A percentile compares a stretch with the other conserved stretches of the same genome.
These are phyloP conservation scores for Noctua fimbriata DNA, from an alignment of 2,888 invertebrate species.

Conservation along the genomic window DNA sequence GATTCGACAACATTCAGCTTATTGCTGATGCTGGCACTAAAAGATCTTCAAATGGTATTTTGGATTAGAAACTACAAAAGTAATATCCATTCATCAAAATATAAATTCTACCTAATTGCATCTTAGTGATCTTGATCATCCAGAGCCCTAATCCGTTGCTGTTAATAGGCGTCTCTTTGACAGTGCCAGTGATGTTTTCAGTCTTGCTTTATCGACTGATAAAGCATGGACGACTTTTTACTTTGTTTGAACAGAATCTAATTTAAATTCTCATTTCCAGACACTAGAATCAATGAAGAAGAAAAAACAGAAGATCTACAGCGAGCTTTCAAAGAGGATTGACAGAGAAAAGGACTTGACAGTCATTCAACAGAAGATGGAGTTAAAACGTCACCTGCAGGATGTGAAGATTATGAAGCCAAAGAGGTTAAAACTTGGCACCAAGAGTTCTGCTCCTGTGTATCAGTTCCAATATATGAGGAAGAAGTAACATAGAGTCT, in stretches of 20 bases:
- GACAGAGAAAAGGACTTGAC: constrained; percentile 94
- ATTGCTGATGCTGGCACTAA: not conserved
- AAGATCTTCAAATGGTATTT: too few relatives aligned
- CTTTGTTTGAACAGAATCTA: not conserved
- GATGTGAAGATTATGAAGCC: constrained; percentile 92
- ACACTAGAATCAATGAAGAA: constrained; percentile 88
- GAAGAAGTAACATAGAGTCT: constrained; percentile 91
- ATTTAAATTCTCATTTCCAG: constrained; percentile 66
- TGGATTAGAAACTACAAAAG: not conserved
- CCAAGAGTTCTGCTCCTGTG: constrained; percentile 93
- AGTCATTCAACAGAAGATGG: constrained; percentile 94
- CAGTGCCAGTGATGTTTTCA: not conserved
- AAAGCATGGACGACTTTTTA: not conserved
- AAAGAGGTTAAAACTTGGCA: constrained; percentile 91
- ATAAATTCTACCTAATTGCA: not conserved
- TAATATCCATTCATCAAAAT: not conserved
- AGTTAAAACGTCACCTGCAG: constrained; percentile 92
- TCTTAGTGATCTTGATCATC: not conserved
- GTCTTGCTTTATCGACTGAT: not conserved
- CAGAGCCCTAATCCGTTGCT: not conserved
- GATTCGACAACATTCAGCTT: not conserved
- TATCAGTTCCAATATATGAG: constrained; percentile 95
- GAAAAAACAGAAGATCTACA: constrained; percentile 92
- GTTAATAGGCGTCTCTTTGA: not conserved
- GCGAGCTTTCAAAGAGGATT: constrained; percentile 94